Percentiles rank a stretch among this genome's conserved stretches.
These are phyloP conservation scores for Eospalax fontanierii DNA, from an alignment of 2,797 vertebrate species.

Conservation along the genomic window DNA sequence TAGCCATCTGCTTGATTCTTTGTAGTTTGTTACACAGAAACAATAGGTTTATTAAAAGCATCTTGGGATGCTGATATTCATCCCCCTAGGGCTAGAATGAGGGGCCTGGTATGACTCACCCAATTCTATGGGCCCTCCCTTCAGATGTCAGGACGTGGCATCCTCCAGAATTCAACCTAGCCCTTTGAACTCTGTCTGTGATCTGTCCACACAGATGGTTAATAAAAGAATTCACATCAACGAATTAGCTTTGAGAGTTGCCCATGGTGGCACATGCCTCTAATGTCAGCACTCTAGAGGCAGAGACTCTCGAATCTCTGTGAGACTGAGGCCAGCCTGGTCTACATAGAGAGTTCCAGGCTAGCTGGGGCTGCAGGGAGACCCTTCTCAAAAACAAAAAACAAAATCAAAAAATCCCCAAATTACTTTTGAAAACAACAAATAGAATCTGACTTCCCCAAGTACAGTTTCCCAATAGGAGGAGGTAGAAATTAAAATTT, in stretches of 20 bases:
- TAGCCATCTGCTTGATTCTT: not conserved
- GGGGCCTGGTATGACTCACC: constrained; percentile 57
- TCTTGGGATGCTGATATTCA: not conserved
- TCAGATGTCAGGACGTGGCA: constrained; percentile 21
- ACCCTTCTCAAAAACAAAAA: too few relatives aligned
- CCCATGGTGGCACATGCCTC: too few relatives aligned
- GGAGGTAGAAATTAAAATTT: constrained; percentile 33
- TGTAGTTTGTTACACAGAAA: constrained; percentile 57
- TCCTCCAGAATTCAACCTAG: not conserved
- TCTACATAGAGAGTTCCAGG: too few relatives aligned
- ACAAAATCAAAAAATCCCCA: not conserved
- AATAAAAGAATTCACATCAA: constrained; percentile 23
- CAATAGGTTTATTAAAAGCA: constrained; percentile 56
- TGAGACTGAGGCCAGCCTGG: too few relatives aligned
- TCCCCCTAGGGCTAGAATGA: not conserved
- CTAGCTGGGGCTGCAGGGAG: too few relatives aligned
- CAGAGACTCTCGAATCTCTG: too few relatives aligned
- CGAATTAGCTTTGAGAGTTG: constrained; percentile 46
- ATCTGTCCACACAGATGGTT: not conserved
- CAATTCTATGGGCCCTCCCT: constrained; percentile 34
- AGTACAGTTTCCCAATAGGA: constrained; percentile 29
- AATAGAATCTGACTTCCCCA: constrained; percentile 50
- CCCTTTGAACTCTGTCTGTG: constrained; percentile 48
- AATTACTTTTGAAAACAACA: constrained; percentile 61
- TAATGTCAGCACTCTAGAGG: too few relatives aligned